These are phyloP conservation scores for Syngnathus scovelli DNA, from an alignment of 2,113 vertebrate species.

Conservation along the genomic window DNA sequence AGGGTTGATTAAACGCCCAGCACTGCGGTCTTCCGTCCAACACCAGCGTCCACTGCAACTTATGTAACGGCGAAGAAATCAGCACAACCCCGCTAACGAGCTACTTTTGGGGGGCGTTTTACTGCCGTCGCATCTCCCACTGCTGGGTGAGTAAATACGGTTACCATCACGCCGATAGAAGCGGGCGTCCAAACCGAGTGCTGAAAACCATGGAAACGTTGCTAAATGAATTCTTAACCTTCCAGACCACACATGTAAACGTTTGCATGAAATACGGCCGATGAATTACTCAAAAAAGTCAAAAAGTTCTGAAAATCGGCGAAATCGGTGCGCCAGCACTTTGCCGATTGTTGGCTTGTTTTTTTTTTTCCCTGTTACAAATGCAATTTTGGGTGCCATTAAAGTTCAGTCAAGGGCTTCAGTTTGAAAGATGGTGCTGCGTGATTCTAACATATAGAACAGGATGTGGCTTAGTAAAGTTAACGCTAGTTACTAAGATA, in stretches of 20 bases:
- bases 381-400: neutral
- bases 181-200: neutral
- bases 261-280: neutral
- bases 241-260: neutral
- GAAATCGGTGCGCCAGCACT: neutral
- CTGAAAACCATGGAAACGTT: conserved; percentile 3
- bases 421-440: neutral
- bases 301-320: neutral
- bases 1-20: conserved; percentile 2
- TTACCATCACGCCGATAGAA: conserved; percentile 4
- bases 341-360: neutral
- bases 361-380: neutral
- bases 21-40: neutral
- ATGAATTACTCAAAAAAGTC: neutral
- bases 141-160: conserved; percentile 64
- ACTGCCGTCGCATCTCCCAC: conserved; percentile 32
- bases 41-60: neutral
- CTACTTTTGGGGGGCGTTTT: conserved; percentile 37
- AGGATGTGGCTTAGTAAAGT: neutral
- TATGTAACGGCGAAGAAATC: neutral
- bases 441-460: neutral
- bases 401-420: neutral
- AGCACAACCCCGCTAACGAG: neutral
- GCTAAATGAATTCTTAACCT: neutral
- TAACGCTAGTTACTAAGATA: neutral